phyloP scores from a whole-genome alignment of 2,797 vertebrate genomes.

The Adelosebastes latens region DNA sequence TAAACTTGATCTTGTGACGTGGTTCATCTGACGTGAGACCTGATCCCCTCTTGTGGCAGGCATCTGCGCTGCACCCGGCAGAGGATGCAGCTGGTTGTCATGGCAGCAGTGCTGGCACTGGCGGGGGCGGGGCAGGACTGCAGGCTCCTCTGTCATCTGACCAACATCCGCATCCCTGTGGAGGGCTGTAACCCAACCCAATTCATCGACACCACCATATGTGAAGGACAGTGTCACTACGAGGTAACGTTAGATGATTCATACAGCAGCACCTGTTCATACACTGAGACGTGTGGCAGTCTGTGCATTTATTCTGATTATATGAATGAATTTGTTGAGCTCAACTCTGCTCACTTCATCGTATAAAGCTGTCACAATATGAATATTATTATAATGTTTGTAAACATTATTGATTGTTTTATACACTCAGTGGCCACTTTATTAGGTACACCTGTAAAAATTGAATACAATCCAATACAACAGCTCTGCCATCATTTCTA shows the following conservation, averaged over 20 bases:
- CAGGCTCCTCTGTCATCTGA: conserved; percentile 81
- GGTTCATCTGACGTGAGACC: conserved; percentile 10
- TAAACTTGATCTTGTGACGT: neutral
- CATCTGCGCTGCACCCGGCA: conserved; percentile 43
- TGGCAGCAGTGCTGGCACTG: conserved; percentile 84
- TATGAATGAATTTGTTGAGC: neutral
- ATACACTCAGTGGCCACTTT: no score
- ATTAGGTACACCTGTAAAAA: no score
- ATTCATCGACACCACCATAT: conserved; percentile 86
- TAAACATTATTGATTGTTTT: neutral
- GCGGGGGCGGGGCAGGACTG: conserved; percentile 80
- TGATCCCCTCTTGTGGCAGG: conserved; percentile 51
- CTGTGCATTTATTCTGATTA: neutral
- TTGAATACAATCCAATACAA: no score
- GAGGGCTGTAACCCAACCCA: conserved; percentile 86
- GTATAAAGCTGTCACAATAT: neutral
- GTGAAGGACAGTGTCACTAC: conserved; percentile 88
- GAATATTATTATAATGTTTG: neutral
- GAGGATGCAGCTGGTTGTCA: conserved; percentile 82
- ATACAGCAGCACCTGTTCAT: neutral
- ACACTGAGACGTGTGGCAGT: neutral
- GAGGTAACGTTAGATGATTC: conserved; percentile 74
- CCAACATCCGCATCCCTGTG: conserved; percentile 85
- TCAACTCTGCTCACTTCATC: neutral
- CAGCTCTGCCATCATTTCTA: no score